These are phyloP conservation scores for Argyrosomus regius DNA, from an alignment of 2,797 vertebrate species.

Conservation along the genomic window DNA sequence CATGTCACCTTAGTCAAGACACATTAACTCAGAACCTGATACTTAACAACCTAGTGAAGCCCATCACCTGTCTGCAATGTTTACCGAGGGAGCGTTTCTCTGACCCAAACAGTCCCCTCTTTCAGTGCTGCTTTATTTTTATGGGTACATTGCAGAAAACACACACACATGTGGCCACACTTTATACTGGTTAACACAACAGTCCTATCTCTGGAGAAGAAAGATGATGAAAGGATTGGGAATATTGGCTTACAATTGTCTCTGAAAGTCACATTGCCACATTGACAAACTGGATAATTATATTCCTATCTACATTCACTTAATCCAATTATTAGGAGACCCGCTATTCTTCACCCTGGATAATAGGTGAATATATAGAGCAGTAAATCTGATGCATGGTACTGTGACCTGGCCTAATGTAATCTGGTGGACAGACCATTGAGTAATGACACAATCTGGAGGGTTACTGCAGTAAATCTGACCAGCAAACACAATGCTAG, in stretches of 20 bases:
- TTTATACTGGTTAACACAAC: not conserved
- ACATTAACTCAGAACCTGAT: constrained; percentile 69
- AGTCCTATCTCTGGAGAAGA: constrained; percentile 14
- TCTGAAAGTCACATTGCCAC: constrained; percentile 43
- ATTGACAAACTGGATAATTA: constrained; percentile 53
- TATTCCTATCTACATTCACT: constrained; percentile 47
- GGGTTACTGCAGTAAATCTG: constrained; percentile 64
- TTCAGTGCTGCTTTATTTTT: constrained; percentile 35
- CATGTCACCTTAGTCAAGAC: constrained; percentile 48
- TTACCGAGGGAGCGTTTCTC: constrained; percentile 57
- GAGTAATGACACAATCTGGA: constrained; percentile 80
- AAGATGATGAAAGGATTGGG: constrained; percentile 17
- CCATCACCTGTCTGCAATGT: constrained; percentile 56
- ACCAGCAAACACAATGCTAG: constrained; percentile 52
- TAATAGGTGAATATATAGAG: constrained; percentile 62
- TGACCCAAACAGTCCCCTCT: constrained; percentile 28
- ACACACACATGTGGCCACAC: constrained; percentile 9
- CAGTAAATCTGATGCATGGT: constrained; percentile 75
- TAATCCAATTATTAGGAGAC: constrained; percentile 65
- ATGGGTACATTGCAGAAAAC: not conserved
- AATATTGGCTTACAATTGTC: constrained; percentile 36
- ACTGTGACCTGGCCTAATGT: constrained; percentile 73
- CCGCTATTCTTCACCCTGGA: constrained; percentile 61
- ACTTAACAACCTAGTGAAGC: constrained; percentile 59
- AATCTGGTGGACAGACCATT: constrained; percentile 72